These are phyloP conservation scores for Astreopora myriophthalma DNA, from an alignment of 64 coral and sea anemone genomes.

Conservation along the genomic window DNA sequence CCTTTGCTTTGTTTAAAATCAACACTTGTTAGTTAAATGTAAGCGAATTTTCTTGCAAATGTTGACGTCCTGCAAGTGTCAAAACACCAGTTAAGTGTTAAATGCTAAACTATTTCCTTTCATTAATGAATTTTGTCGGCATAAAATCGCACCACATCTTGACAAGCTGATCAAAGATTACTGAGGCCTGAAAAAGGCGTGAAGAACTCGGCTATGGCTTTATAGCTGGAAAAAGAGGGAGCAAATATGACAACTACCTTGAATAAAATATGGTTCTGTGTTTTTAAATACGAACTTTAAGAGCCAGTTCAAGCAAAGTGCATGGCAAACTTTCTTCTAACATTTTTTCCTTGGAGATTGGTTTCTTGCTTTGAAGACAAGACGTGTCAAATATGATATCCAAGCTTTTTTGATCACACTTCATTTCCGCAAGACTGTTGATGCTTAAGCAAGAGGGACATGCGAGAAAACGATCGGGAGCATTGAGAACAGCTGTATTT, in stretches of 20 bases:
- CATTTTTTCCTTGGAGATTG: neutral
- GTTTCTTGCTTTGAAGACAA: neutral
- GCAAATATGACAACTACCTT: neutral
- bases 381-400: neutral
- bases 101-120: neutral
- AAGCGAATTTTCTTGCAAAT: neutral
- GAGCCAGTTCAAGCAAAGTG: neutral
- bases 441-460: constrained; percentile 94
- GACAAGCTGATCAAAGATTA: neutral
- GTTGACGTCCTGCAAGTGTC: neutral
- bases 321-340: neutral
- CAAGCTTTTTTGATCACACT: neutral
- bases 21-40: neutral
- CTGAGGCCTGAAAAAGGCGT: neutral
- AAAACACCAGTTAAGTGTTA: neutral
- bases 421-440: constrained; percentile 66
- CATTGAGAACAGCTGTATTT: constrained; percentile 94
- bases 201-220: neutral
- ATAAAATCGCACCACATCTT: neutral
- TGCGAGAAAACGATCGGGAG: constrained; percentile 89
- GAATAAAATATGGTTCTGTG: neutral
- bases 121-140: neutral
- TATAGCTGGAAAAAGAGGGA: neutral
- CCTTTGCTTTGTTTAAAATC: neutral
- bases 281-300: neutral